Conservation (phyloP, 2,113 vertebrate species). For the Serinus canaria region DNA sequence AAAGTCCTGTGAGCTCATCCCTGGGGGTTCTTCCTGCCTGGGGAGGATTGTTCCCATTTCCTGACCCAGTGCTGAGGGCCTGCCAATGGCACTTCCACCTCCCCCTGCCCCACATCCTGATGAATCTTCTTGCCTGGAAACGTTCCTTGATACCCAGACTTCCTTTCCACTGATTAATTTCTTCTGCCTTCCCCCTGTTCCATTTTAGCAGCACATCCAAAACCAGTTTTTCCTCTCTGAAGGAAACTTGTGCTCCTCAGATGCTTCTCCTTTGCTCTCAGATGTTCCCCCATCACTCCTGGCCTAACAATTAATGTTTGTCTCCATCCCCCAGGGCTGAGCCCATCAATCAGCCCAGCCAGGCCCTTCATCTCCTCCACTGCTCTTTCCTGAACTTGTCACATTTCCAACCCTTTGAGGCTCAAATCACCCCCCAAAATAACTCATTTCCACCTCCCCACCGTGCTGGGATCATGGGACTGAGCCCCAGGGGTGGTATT, state of each 20-base stretch:
- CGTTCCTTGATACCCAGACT: background rate
- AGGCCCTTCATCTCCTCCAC: background rate
- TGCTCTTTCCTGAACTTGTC: background rate
- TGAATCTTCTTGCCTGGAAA: background rate
- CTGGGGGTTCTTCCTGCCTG: background rate
- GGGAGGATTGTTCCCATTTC: background rate
- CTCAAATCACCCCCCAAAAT: background rate
- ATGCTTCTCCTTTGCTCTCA: background rate
- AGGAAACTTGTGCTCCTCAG: background rate
- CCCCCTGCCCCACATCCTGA: background rate
- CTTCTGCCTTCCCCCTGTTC: background rate
- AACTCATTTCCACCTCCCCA: background rate
- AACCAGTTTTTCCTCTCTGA: background rate
- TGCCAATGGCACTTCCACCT: background rate
- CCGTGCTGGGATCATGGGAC: background rate
- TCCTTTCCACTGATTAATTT: background rate
- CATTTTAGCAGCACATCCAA: background rate
- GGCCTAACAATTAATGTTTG: background rate
- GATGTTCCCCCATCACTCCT: background rate
- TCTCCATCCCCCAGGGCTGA: background rate
- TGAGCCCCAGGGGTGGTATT: background rate
- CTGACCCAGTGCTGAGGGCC: background rate
- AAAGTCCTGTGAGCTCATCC: slow-evolving; percentile 48
- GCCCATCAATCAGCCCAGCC: background rate
- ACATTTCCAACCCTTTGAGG: background rate